Base-by-base conservation (phyloP, 2,797 vertebrate species). In the Schizopygopsis malacanthus region DNA sequence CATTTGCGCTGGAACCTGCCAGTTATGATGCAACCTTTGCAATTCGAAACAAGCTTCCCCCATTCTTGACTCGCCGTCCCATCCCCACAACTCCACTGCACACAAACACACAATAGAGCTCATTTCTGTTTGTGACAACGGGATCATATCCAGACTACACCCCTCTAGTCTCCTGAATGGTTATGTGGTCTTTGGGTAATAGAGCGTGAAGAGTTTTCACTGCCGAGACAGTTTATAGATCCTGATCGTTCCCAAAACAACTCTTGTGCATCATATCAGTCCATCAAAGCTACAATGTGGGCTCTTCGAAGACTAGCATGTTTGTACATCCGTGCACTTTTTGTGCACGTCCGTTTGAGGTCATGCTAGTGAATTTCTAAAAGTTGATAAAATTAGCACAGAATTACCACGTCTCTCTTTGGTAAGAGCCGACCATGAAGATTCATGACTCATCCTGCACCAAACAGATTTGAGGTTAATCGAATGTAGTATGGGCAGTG, bases 11-110 rank as follows among this genome's bases (percentile, higher is more conserved):
- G 65, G 12, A 70, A 79, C 76, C 65, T 84, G 63, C 50, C 59
- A 41, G 45, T 41, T 79, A 77, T 78, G 65, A 90, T 79, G 41
- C 89, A 90, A 86, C 82, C 82, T 85, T 75, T 89, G 81, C 88
- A 85, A 84, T 78, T 88, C 77, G 22, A 90, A 37, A 88, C 15
- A 84, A 78, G 86, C 87, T 87, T 81, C 89, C 88, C 79, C 78
- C 65, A 33, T 85, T 82, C 81, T 82, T 47, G 37, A 47, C 81
- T 63, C 7, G 6, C 20, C 0, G 28, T 70, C 69, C 41, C 69
- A 37, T 82, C 45, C 72, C 22, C 28, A 47, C 45, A 83, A 41
- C 18, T 52, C 72, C 43, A 65, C 25, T 28, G 54, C 56, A 77
- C 45, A 76, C 56, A 76, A 63, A 84, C 75, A 61, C 45, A 47